These are phyloP conservation scores for Bovichtus variegatus DNA, from an alignment of 2,797 vertebrate species.

Conservation along the genomic window DNA sequence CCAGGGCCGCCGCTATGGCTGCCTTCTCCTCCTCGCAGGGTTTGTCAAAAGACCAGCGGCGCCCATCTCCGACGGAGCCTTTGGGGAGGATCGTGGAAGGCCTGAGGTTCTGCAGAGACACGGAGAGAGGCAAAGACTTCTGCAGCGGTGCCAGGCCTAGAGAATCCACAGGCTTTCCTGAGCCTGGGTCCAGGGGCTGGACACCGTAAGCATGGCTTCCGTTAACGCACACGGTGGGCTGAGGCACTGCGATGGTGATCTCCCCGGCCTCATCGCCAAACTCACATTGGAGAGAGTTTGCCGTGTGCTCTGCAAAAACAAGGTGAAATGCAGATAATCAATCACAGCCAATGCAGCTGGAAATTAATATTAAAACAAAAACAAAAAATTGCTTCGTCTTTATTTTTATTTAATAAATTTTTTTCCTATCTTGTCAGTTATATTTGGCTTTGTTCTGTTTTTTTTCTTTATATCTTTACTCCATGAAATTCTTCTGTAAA, in stretches of 20 bases:
- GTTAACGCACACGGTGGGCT: constrained; percentile 89
- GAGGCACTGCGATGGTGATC: constrained; percentile 78
- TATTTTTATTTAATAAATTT: too few species aligned
- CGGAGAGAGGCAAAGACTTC: constrained; percentile 81
- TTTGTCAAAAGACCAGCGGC: constrained; percentile 88
- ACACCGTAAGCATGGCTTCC: constrained; percentile 89
- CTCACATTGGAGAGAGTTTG: constrained; percentile 87
- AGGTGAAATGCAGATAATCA: background rate
- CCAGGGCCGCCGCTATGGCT: constrained; percentile 81
- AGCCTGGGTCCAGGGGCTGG: constrained; percentile 78
- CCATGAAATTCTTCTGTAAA: too few species aligned
- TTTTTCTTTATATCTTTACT: too few species aligned
- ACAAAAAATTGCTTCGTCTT: too few species aligned
- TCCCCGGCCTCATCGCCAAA: constrained; percentile 89
- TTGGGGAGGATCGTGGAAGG: constrained; percentile 72
- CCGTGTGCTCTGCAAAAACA: constrained; percentile 85
- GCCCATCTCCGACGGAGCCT: constrained; percentile 66
- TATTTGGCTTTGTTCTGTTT: too few species aligned
- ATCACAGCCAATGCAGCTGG: too few species aligned
- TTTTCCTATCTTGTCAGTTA: too few species aligned
- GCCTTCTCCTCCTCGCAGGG: constrained; percentile 84
- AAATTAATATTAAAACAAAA: too few species aligned
- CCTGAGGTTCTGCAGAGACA: constrained; percentile 84
- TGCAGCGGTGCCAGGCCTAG: constrained; percentile 77
- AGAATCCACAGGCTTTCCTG: constrained; percentile 57